Evolutionary conservation across 2,888 invertebrate species (phyloP).

Genomic region (Lycia hirtaria): DNA sequence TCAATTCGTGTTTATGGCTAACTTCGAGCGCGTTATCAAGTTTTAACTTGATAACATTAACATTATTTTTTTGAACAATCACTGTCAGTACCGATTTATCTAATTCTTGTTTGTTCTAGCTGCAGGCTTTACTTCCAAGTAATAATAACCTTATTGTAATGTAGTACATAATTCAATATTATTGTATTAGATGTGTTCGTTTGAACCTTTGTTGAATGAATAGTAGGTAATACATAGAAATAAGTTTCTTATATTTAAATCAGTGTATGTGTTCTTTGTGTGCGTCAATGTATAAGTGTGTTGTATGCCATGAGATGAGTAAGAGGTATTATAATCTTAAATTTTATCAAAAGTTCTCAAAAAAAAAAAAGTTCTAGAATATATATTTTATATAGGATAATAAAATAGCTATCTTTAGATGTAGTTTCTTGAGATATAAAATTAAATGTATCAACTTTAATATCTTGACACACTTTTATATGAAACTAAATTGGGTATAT

Average conservation of each 20-base stretch:
- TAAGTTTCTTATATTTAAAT: not conserved
- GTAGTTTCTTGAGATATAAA: not conserved
- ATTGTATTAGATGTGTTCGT: slow-evolving; percentile 12
- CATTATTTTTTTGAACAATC: not conserved
- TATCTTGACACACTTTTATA: not conserved
- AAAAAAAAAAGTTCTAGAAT: not conserved
- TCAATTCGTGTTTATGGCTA: not conserved
- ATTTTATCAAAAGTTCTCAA: not conserved
- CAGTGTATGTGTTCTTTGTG: not conserved
- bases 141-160: slow-evolving; percentile 2
- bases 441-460: not conserved
- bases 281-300: not conserved
- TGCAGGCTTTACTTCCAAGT: slow-evolving; percentile 26
- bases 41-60: not conserved
- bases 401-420: not conserved
- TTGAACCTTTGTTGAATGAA: slow-evolving; percentile 6
- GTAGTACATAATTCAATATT: slow-evolving; percentile 9
- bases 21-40: not conserved
- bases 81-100: not conserved
- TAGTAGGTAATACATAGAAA: not conserved
- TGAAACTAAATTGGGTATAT: not conserved
- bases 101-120: slow-evolving; percentile 37
- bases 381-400: not conserved
- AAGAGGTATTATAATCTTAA: not conserved
- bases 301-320: not conserved